Conservation (phyloP, 2,888 invertebrate genomes). For the Synanthedon myopaeformis region DNA sequence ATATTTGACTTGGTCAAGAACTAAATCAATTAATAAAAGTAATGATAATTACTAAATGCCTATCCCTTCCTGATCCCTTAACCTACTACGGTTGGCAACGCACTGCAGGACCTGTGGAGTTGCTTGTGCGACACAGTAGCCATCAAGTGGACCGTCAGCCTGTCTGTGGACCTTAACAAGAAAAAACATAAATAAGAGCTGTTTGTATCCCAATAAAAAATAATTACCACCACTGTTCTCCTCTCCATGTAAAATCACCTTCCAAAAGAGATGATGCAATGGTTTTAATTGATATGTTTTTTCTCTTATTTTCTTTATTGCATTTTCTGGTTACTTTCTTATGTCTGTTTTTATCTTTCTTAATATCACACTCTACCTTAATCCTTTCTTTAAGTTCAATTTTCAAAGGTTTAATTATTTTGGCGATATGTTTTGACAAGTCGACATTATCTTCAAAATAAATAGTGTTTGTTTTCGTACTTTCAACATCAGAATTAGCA, state of each 20-base stretch:
- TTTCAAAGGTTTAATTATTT: slow-evolving; percentile 18
- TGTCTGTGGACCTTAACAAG: too few relatives aligned
- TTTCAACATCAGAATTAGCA: slow-evolving; percentile 16
- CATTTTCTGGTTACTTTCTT: slow-evolving; percentile 9
- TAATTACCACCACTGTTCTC: slow-evolving; percentile 56
- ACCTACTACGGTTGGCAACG: too few relatives aligned
- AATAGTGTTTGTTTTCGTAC: not conserved
- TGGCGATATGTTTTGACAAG: slow-evolving; percentile 6
- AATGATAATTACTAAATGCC: too few relatives aligned
- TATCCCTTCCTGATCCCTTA: too few relatives aligned
- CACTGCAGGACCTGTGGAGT: too few relatives aligned
- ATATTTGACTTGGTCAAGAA: too few relatives aligned
- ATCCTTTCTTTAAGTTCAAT: slow-evolving; percentile 5
- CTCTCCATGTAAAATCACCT: slow-evolving; percentile 51
- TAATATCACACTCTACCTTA: too few relatives aligned
- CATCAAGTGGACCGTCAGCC: too few relatives aligned
- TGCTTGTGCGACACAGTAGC: too few relatives aligned
- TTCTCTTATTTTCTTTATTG: slow-evolving; percentile 10
- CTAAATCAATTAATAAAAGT: too few relatives aligned
- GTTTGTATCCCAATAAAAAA: slow-evolving; percentile 3
- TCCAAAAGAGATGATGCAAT: slow-evolving; percentile 52
- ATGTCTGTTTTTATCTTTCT: too few relatives aligned
- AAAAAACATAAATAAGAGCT: too few relatives aligned
- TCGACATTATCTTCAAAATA: slow-evolving; percentile 12
- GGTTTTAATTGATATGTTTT: slow-evolving; percentile 14